Percentiles rank a stretch among this genome's conserved stretches.
These are phyloP conservation scores for Artibeus lituratus DNA, from an alignment of 2,797 vertebrate species.

Conservation along the genomic window DNA sequence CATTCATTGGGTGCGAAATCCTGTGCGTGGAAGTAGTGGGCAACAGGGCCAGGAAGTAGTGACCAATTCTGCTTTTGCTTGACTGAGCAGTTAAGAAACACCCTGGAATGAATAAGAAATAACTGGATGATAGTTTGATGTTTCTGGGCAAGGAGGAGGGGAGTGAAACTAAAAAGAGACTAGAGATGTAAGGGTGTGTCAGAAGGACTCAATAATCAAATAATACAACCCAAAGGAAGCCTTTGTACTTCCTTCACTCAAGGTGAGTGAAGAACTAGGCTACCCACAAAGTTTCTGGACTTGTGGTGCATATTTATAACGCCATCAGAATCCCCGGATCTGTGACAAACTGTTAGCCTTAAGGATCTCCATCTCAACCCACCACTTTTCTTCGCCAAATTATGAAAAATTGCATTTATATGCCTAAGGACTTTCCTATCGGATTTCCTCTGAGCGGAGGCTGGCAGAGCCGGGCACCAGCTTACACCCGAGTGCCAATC, in stretches of 20 bases:
- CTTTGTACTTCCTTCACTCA: neutral
- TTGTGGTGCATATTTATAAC: neutral
- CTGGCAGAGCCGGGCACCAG: neutral
- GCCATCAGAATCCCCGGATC: neutral
- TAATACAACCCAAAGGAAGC: too few species aligned
- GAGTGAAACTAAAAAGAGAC: too few species aligned
- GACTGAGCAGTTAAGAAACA: neutral
- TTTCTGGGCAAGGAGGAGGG: neutral
- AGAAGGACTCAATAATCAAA: too few species aligned
- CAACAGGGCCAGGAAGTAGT: neutral
- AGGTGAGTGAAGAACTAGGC: neutral
- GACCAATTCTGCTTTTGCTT: neutral
- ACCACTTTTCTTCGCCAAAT: neutral
- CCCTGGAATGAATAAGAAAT: neutral
- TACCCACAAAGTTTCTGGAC: neutral
- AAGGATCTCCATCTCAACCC: neutral
- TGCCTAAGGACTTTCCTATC: neutral
- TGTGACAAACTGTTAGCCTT: neutral
- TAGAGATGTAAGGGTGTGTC: rapidly evolving
- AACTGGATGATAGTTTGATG: too few species aligned
- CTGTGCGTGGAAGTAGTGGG: too few species aligned
- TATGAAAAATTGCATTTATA: neutral
- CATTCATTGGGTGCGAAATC: rapidly evolving
- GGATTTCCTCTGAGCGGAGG: neutral
- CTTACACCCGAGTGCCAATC: rapidly evolving